Conservation (phyloP, 2,113 vertebrate species). For the Procavia capensis region DNA sequence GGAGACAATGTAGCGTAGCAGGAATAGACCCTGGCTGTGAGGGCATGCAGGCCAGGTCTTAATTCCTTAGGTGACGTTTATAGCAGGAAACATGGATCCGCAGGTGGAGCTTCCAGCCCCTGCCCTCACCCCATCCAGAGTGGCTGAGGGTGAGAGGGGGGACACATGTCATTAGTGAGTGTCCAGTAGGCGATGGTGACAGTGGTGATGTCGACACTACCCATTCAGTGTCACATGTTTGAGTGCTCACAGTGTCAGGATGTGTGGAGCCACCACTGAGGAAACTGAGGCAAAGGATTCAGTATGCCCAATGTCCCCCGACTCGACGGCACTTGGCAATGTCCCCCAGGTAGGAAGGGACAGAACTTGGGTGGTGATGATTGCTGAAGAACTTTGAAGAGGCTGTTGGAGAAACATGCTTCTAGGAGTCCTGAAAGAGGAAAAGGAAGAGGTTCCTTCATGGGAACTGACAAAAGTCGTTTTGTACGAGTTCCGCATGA, state of each 20-base stretch:
- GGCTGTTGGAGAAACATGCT: background rate
- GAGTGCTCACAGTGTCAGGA: background rate
- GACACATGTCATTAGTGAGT: background rate
- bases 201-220: background rate
- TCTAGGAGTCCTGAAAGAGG: background rate
- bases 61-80: too few relatives aligned
- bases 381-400: background rate
- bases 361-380: fast-evolving
- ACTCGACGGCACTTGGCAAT: too few relatives aligned
- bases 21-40: background rate
- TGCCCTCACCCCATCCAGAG: fast-evolving
- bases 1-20: background rate
- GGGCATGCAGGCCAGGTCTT: background rate
- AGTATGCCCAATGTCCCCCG: background rate
- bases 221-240: background rate
- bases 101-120: background rate
- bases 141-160: background rate
- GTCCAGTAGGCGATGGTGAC: fast-evolving
- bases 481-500: too few relatives aligned
- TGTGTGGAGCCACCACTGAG: fast-evolving
- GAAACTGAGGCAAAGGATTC: background rate
- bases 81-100: too few relatives aligned
- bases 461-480: background rate
- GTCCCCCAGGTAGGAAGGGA: too few relatives aligned
- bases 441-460: background rate